Conservation (phyloP, 2,797 vertebrate genomes). For the Labeo calbasu region DNA sequence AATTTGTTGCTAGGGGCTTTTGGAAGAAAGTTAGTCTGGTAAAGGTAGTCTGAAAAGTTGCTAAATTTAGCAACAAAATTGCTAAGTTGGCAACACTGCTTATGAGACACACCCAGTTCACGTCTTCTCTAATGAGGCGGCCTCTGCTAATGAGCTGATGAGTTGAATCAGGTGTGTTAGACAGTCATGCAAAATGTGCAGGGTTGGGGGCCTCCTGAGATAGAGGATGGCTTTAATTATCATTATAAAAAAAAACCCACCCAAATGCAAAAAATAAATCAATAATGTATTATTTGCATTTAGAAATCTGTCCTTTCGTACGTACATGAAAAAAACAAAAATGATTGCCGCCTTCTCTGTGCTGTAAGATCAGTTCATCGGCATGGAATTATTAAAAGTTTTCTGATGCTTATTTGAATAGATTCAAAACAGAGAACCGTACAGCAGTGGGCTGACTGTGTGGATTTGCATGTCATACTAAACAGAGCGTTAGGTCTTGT, state of each 20-base stretch:
- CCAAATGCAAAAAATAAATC: not conserved
- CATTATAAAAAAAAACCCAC: not conserved
- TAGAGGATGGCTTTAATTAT: not conserved
- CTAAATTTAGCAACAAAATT: no score
- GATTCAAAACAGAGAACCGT: constrained; percentile 44
- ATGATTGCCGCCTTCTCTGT: not conserved
- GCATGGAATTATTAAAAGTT: not conserved
- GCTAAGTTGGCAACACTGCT: no score
- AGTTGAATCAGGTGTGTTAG: no score
- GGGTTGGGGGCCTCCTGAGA: no score
- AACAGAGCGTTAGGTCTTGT: not conserved
- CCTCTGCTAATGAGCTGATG: no score
- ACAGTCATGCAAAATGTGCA: no score
- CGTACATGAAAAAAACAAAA: not conserved
- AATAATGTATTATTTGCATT: constrained; percentile 1
- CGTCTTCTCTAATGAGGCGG: no score
- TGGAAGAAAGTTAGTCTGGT: no score
- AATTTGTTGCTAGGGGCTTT: no score
- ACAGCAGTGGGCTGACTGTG: not conserved
- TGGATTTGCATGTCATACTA: constrained; percentile 47
- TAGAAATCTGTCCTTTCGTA: not conserved
- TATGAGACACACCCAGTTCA: no score
- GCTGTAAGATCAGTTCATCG: not conserved
- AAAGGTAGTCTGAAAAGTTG: no score
- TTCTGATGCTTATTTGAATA: constrained; percentile 57